A percentile compares a stretch with the other conserved stretches of the same genome.
phyloP scores from a whole-genome alignment of 2,888 invertebrate species.

The Galerucella pusilla region DNA sequence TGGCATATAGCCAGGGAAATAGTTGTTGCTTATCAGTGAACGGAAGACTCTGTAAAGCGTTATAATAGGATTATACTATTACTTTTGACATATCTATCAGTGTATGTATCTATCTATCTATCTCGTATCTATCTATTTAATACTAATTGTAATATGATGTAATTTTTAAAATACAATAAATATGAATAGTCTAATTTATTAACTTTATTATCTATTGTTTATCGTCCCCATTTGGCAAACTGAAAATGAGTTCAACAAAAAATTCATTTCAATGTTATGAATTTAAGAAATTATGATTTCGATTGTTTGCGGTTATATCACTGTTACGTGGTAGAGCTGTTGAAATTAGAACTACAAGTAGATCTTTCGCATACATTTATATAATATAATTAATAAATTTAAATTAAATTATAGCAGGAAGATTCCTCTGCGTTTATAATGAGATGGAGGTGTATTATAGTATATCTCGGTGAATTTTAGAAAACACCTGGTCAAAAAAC shows the following conservation, averaged over 20 bases:
- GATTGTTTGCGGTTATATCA: conserved; percentile 6
- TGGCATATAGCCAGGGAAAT: no score
- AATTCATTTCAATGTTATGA: conserved; percentile 13
- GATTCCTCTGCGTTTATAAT: background rate
- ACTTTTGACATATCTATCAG: no score
- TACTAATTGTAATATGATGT: no score
- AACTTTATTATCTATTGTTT: background rate
- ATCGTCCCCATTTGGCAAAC: background rate
- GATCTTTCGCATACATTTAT: background rate
- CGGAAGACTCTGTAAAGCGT: no score
- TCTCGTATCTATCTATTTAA: no score
- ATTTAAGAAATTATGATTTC: conserved; percentile 15
- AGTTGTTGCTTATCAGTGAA: no score
- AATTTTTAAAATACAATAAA: no score
- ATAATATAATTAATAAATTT: background rate
- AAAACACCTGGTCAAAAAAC: no score
- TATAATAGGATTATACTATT: no score
- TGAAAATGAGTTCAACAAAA: background rate
- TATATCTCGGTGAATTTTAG: no score
- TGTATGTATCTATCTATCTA: no score
- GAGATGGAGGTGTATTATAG: background rate
- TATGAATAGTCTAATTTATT: background rate
- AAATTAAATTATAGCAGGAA: no score
- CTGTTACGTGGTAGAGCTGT: background rate
- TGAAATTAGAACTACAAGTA: background rate